phyloP scores from a whole-genome alignment of 1,140 invertebrate species.

The Scaptodrosophila lebanonensis region DNA sequence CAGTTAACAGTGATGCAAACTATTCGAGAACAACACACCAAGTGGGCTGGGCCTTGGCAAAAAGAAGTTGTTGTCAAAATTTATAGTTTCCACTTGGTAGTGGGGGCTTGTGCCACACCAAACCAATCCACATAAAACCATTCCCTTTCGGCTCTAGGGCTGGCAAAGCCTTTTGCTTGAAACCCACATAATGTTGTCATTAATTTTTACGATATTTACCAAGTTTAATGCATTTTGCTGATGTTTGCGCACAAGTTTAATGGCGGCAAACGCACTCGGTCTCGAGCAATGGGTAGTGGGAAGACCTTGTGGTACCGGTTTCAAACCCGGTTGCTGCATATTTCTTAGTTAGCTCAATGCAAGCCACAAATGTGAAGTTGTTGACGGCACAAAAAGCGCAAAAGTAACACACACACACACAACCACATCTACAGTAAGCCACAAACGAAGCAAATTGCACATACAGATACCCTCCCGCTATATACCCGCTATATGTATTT shows the following conservation, averaged over 20 bases:
- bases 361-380: conserved; percentile 49
- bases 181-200: conserved; percentile 54
- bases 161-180: background rate
- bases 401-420: background rate
- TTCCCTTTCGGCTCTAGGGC: conserved; percentile 17
- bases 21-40: too few relatives aligned
- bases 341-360: conserved; percentile 43
- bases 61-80: conserved; percentile 30
- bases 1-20: too few relatives aligned
- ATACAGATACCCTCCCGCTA: too few relatives aligned
- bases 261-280: conserved; percentile 41
- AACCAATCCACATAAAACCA: background rate
- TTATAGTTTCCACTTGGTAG: conserved; percentile 44
- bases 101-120: too few relatives aligned
- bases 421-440: too few relatives aligned
- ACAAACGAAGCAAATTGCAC: too few relatives aligned
- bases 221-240: conserved; percentile 69
- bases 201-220: conserved; percentile 72
- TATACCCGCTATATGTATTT: too few relatives aligned
- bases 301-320: background rate
- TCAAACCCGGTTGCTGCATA: conserved; percentile 41
- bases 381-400: conserved; percentile 34
- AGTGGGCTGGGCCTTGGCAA: conserved; percentile 13
- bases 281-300: background rate
- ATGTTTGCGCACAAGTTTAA: conserved; percentile 63